Base-by-base conservation (phyloP, 2,888 invertebrate species). In the Pterostichus madidus region DNA sequence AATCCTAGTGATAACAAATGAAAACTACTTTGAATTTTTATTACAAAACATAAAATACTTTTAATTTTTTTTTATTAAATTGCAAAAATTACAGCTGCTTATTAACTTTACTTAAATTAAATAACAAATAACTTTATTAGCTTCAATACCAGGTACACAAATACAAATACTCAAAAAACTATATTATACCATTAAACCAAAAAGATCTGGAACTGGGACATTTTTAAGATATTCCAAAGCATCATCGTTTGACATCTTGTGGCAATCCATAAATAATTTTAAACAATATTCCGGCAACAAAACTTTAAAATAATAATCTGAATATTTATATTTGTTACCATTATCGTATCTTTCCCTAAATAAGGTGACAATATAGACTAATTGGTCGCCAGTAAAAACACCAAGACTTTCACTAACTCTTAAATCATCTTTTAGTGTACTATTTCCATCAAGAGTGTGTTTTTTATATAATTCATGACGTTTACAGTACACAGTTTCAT, bases 231-330 rank as follows among this genome's bases (percentile, higher is more conserved):
- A 88, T 39, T 84, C 68, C 39, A 86, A 61, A 73, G 88, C 87
- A 73, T 85, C 85, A 59, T 86, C 84, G 44, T 85, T 73, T 15
- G 83, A 83, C 87, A 88, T 87, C 11, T 84, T 68, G 84, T 88
- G 86, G 7, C 79, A 85, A 39, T 88, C 87, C 87, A 88, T 88
- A 84, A 88, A 89, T 78, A 89, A 87, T 84, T 86, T 87, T 10
- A 87, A 81, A 84, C 89, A 89, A 8, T 88, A 80, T 83, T 89
- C 88, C 0, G 88, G 88, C 79, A 89, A 83, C 78, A 89, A 83
- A 5, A 88, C 89, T 85, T 88, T 86, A 84, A 88, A 88, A 80
- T 87, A 88, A 86, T 88, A 88, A 44, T 85, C 84, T 17, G 85
- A 86, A 49, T 85, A 84, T 84, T 85, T 13, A 84, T 84, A 83